Base-by-base conservation (phyloP, 1,140 invertebrate genomes). In the Palaemon carinicauda region DNA sequence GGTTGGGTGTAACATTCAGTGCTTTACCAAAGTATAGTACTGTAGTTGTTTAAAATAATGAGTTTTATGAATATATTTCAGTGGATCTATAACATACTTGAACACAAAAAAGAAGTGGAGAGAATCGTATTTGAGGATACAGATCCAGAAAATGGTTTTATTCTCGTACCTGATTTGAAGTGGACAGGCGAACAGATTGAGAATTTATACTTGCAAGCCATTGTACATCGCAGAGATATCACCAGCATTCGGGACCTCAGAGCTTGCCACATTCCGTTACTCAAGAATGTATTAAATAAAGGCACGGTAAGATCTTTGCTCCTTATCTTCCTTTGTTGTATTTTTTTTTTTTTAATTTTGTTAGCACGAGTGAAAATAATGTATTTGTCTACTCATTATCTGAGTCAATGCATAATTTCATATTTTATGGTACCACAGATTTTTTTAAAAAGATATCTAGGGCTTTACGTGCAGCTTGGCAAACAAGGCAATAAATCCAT, bases 21-120 rank as follows among this genome's bases (percentile, higher is more conserved):
- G 21, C 29, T 53, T 81, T 24, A 33, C 52, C 10, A 27, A 19
- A 78, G 75, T 85, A n/a, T 51, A 41, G 19, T 87, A 52, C 53
- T 54, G n/a, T 14, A n/a, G n/a, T n/a, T n/a, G n/a, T n/a, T n/a
- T n/a, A n/a, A n/a, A n/a, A n/a, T n/a, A n/a, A n/a, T n/a, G 12
- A 29, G 56, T 74, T 54, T 19, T 19, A 0, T 50, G 24, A 9
- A 21, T 90, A 90, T 88, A 88, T 88, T 94, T 78, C 91, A 98
- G 96, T 99, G 98, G 98, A 95, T 99, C 0, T 96, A 97, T 91
- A 99, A 99, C 91, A 97, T 99, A 88, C 91, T 99, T 14, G 95
- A 97, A 56, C 96, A 98, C 89, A 96, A 96, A 91, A 94, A 94
- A 82, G 98, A 99, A 93, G 92, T 92, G 5, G 98, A 99, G 33